phyloP scores from a whole-genome alignment of 2,113 vertebrate genomes.

The Lampris megalopsis region DNA sequence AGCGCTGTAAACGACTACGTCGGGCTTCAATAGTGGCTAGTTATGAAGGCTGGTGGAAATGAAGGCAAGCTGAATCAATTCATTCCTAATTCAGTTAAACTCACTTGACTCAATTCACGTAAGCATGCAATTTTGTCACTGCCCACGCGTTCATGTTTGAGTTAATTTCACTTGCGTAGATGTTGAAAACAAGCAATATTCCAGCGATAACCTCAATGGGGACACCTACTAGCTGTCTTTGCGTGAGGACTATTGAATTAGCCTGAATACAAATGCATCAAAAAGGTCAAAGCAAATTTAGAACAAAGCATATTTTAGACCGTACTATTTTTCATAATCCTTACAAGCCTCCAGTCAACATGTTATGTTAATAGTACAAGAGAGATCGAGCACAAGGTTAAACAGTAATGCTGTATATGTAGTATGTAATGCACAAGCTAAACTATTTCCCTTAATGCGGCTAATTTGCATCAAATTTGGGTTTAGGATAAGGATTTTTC shows the following conservation, averaged over 20 bases:
- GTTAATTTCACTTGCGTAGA: background rate
- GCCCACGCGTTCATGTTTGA: background rate
- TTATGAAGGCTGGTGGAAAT: slow-evolving; percentile 1
- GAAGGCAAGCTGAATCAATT: background rate
- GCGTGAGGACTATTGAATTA: background rate
- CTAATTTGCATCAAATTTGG: no score
- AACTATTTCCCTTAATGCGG: background rate
- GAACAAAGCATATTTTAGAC: background rate
- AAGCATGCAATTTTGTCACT: background rate
- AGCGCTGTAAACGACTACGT: background rate
- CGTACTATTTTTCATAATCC: background rate
- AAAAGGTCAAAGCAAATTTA: background rate
- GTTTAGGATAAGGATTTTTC: no score
- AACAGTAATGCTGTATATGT: background rate
- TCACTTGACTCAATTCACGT: slow-evolving; percentile 13
- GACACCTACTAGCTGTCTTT: background rate
- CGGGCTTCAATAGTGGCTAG: slow-evolving; percentile 12
- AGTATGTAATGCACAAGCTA: background rate
- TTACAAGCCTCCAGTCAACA: background rate
- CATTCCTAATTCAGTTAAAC: slow-evolving; percentile 10
- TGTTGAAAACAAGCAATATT: background rate
- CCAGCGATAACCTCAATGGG: background rate
- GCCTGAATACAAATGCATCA: background rate
- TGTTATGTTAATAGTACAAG: background rate
- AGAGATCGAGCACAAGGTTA: background rate